Conservation (phyloP, 2,113 vertebrate genomes). For the Lynx canadensis region DNA sequence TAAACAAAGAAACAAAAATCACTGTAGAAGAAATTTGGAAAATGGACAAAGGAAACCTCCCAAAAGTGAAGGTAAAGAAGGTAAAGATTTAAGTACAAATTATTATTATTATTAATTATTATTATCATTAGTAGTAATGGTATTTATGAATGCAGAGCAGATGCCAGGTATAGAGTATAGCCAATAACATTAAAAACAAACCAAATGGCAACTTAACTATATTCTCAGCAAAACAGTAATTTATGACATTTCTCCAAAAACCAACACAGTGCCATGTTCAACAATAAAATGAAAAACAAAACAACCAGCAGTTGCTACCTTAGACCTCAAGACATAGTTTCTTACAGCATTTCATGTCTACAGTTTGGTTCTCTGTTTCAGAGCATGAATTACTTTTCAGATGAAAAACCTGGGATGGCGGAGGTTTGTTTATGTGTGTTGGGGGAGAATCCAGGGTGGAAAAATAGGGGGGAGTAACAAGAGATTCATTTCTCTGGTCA, state of each 20-base stretch:
- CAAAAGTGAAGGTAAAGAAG: background rate
- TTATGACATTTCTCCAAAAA: conserved; percentile 68
- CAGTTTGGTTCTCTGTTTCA: conserved; percentile 80
- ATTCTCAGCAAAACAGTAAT: background rate
- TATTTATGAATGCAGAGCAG: too few species aligned
- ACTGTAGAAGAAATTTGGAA: background rate
- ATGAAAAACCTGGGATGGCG: conserved; percentile 59
- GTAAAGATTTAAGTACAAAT: background rate
- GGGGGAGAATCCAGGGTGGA: conserved; percentile 40
- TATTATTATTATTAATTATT: background rate
- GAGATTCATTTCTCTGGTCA: conserved; percentile 74
- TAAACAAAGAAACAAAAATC: background rate
- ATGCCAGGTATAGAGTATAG: too few species aligned
- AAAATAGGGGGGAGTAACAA: conserved; percentile 56
- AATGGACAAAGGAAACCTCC: background rate
- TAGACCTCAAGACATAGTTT: conserved; percentile 78
- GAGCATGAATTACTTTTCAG: conserved; percentile 55
- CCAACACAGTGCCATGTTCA: conserved; percentile 74
- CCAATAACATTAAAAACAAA: too few species aligned
- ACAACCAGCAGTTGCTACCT: conserved; percentile 78
- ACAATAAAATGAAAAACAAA: conserved; percentile 73
- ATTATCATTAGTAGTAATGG: too few species aligned
- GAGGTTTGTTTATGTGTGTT: background rate
- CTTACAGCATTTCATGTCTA: conserved; percentile 82
- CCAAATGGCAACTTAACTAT: too few species aligned